These are phyloP conservation scores for Podilymbus podiceps DNA, from an alignment of 2,113 vertebrate species.

Conservation along the genomic window DNA sequence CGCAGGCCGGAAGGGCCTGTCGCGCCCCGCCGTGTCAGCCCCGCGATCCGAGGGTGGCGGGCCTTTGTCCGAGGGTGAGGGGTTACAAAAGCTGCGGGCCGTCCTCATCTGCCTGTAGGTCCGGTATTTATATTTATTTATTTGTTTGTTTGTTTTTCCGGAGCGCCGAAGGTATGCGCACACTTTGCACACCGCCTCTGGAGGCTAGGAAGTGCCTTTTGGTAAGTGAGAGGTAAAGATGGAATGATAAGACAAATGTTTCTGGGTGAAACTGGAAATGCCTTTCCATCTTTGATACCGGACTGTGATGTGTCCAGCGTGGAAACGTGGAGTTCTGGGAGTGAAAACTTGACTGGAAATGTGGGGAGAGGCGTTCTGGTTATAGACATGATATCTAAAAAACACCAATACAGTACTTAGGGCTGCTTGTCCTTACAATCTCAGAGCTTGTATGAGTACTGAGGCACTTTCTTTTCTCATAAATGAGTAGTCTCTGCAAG, in stretches of 20 bases:
- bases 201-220: background rate
- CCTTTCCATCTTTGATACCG: accelerated
- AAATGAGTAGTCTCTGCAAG: background rate
- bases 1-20: accelerated
- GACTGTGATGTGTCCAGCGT: background rate
- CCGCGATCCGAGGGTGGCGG: accelerated
- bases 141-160: too few relatives aligned
- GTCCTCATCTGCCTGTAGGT: accelerated
- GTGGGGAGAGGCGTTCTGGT: accelerated
- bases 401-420: accelerated
- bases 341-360: background rate
- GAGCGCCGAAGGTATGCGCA: background rate
- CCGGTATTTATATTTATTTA: background rate
- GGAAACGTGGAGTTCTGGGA: background rate
- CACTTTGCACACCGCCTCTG: background rate
- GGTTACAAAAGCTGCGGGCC: accelerated
- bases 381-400: background rate
- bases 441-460: background rate
- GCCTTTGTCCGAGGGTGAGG: too few relatives aligned
- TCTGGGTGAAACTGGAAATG: background rate
- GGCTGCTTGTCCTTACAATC: background rate
- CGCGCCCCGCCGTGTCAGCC: accelerated
- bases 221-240: background rate
- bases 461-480: background rate
- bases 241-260: background rate